A percentile compares a stretch with the other conserved stretches of the same genome.
Conservation (phyloP, 2,888 invertebrate species). For the Germaria angustata region DNA sequence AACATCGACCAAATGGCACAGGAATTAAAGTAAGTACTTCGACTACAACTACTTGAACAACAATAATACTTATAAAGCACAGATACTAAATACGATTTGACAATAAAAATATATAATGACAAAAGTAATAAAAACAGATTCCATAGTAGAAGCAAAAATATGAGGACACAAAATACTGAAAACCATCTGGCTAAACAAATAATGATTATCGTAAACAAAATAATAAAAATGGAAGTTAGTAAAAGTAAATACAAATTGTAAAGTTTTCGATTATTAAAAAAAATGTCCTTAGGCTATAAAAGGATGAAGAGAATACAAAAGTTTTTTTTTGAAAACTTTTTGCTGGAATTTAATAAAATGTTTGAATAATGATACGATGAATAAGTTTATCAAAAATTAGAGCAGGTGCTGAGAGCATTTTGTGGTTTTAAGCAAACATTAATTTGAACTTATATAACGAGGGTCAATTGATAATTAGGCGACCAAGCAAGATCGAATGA, state of each 20-base stretch:
- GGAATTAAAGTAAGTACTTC: conserved; percentile 79
- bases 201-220: conserved; percentile 56
- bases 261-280: conserved; percentile 43
- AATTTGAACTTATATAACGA: background rate
- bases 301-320: background rate
- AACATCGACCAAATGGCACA: conserved; percentile 80
- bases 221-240: conserved; percentile 42
- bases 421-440: background rate
- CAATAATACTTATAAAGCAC: conserved; percentile 39
- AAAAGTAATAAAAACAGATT: conserved; percentile 65
- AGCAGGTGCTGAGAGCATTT: background rate
- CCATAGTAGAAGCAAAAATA: background rate
- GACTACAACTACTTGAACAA: conserved; percentile 5
- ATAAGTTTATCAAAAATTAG: background rate
- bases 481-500: no score
- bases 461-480: no score
- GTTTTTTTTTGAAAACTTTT: background rate
- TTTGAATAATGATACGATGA: background rate
- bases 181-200: conserved; percentile 42
- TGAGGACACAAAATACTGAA: background rate
- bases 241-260: conserved; percentile 22
- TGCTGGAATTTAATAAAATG: background rate
- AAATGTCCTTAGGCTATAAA: background rate
- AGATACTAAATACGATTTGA: conserved; percentile 25
- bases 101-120: conserved; percentile 20